These are phyloP conservation scores for Mionectes macconnelli DNA, from an alignment of 2,113 vertebrate species.

Conservation along the genomic window DNA sequence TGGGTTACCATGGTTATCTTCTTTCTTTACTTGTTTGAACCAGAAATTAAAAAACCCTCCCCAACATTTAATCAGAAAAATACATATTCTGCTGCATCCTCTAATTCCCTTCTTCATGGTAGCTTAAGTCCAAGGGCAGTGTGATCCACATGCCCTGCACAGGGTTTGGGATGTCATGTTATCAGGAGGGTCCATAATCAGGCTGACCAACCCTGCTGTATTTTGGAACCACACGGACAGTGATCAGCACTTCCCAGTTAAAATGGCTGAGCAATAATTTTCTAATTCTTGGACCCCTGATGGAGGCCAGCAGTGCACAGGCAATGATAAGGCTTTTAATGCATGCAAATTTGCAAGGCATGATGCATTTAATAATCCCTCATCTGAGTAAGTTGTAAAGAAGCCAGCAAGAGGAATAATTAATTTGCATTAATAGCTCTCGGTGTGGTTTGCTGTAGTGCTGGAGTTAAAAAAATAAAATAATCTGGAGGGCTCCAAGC, in stretches of 20 bases:
- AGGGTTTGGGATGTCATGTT: not conserved
- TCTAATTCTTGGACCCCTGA: not conserved
- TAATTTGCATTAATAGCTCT: slow-evolving; percentile 73
- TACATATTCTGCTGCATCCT: not conserved
- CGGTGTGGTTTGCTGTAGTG: slow-evolving; percentile 3
- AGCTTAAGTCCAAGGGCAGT: not conserved
- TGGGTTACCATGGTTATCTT: slow-evolving; percentile 5
- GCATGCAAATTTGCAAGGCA: slow-evolving; percentile 60
- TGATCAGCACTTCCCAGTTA: not conserved
- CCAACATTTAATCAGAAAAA: not conserved
- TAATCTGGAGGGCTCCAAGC: slow-evolving; percentile 22
- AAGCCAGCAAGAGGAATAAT: slow-evolving; percentile 68
- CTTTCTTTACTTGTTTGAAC: not conserved
- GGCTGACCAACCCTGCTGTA: not conserved
- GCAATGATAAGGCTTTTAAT: slow-evolving; percentile 19
- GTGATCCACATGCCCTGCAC: not conserved
- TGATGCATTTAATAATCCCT: slow-evolving; percentile 63
- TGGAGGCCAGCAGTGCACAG: not conserved
- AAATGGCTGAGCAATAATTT: not conserved
- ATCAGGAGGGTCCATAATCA: not conserved
- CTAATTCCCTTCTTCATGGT: not conserved
- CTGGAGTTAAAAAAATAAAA: not conserved
- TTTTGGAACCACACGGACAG: not conserved
- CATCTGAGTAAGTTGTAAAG: slow-evolving; percentile 60
- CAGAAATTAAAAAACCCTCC: not conserved